Base-by-base conservation (phyloP, 2,113 vertebrate species). In the Rhombomys opimus region DNA sequence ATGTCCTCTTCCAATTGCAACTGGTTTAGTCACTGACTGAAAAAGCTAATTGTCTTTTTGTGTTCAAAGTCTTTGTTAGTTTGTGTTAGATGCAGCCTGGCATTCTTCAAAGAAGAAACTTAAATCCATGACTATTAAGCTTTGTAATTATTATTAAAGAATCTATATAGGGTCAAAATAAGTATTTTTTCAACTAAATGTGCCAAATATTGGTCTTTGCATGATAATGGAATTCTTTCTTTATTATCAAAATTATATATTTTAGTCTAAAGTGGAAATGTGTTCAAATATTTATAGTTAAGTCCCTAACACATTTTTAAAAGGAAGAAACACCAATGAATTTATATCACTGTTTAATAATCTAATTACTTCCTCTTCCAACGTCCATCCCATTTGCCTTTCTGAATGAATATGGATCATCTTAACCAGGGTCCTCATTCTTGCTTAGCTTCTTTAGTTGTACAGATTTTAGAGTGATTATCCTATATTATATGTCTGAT, bases 121-220 rank as follows among this genome's bases (percentile, higher is more conserved):
- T 59, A 93, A 61, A 84, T 76, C 27, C 11, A 91, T 68, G 52
- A 50, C n/a, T 57, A 50, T 17, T 38, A 38, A 12, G 12, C 41
- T 72, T 95, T 87, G 35, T 95, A 52, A 87, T 0, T 38, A 17
- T 96, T 10, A 27, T 86, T 94, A 81, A 94, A 92, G 57, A 46
- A 65, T 52, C 75, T 90, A 25, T 78, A 9, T 65, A 0, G 27
- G 15, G 91, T 2, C 7, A 90, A 72, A 85, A 87, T 92, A 87
- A 23, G 93, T 94, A 68, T 94, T 68, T 12, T 41, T 96, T 94
- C 90, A 96, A 46, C 54, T 97, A 46, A 32, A 6, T 2, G 95
- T 94, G 77, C 68, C 94, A 75, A 20, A 25, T 59, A 95, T 80
- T 95, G 70, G 81, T 97, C 80, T 84, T 96, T 75, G 50, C 15